Evolutionary conservation across 2,888 invertebrate genomes (phyloP).

Genomic region (Lissocephala sabroskyi): DNA sequence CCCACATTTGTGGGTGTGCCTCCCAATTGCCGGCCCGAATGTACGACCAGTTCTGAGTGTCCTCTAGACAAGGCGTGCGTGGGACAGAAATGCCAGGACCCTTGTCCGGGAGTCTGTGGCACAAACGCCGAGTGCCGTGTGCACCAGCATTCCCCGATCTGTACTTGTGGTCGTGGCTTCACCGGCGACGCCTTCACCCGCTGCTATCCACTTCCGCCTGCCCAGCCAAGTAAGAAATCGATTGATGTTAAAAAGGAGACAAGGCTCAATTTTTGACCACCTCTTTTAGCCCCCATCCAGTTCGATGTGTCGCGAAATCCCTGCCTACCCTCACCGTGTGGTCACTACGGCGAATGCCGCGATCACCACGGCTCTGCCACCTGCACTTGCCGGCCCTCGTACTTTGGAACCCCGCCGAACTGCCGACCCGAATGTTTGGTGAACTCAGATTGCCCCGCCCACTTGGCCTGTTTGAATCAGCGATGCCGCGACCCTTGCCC

Average conservation of each 20-base stretch:
- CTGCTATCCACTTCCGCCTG: conserved; percentile 74
- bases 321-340: conserved; percentile 83
- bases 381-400: conserved; percentile 79
- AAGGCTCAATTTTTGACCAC: too few species aligned
- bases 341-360: conserved; percentile 80
- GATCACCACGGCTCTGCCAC: conserved; percentile 76
- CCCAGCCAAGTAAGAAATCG: too few species aligned
- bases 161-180: conserved; percentile 79
- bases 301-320: conserved; percentile 75
- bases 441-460: conserved; percentile 80
- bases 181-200: conserved; percentile 84
- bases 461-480: conserved; percentile 81
- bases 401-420: conserved; percentile 80
- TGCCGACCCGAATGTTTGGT: conserved; percentile 82
- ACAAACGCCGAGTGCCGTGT: conserved; percentile 81
- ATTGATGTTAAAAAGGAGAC: too few species aligned
- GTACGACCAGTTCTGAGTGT: conserved; percentile 79
- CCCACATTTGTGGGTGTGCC: conserved; percentile 77
- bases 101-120: conserved; percentile 77
- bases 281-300: conserved; percentile 30
- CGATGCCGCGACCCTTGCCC: conserved; percentile 82
- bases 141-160: conserved; percentile 84
- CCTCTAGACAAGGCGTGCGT: conserved; percentile 76
- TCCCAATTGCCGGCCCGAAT: conserved; percentile 81
- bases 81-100: conserved; percentile 78